Evolutionary conservation across 2,113 vertebrate species (phyloP), one percentile per base, ranked within the genome.

Genomic region (Grammomys surdaster): DNA sequence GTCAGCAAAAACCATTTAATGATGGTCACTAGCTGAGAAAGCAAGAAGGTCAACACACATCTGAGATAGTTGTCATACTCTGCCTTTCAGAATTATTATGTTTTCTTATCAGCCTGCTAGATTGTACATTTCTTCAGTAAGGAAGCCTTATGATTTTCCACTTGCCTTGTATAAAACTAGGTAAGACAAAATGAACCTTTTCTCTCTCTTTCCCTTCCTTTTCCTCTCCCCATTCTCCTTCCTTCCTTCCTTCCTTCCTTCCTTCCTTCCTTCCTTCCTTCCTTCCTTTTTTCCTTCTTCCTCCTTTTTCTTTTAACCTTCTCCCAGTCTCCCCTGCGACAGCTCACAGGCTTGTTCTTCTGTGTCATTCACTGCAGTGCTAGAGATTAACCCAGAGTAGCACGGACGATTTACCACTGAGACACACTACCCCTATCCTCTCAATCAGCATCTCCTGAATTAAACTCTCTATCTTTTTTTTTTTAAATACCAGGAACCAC

Each of bases 1-100:
- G 40, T 91, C 77, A 93, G 80, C 46, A 95, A 87, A 96, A 92
- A 93, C 91, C 24, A 90, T 80, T 93, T 89, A 82, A n/a, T 94
- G 90, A 77, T 93, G 19, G 40, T 89, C 88, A 89, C 73, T 82
- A 81, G n/a, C 36, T 40, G 48, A 97, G 96, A 91, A 94, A 94
- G 82, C 63, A 96, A 60, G 67, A 73, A 94, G 72, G 60, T 89
- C 73, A 46, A 89, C 43, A 94, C 84, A 89, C 9, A 91, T 54
- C 93, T 95, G 67, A 90, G 75, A 84, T 82, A 91, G 14, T 96
- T 93, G 90, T 65, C 51, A 91, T 75, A 94, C 10, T 93, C 22
- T 93, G 24, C 24, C 84, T 91, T 97, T 60, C 70, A 95, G 67
- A 97, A 94, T 65, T 43, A 89, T 60, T 63, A 26, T 22, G n/a